These are phyloP conservation scores for Drosophila birchii DNA, from an alignment of 2,888 invertebrate genomes.

Conservation along the genomic window DNA sequence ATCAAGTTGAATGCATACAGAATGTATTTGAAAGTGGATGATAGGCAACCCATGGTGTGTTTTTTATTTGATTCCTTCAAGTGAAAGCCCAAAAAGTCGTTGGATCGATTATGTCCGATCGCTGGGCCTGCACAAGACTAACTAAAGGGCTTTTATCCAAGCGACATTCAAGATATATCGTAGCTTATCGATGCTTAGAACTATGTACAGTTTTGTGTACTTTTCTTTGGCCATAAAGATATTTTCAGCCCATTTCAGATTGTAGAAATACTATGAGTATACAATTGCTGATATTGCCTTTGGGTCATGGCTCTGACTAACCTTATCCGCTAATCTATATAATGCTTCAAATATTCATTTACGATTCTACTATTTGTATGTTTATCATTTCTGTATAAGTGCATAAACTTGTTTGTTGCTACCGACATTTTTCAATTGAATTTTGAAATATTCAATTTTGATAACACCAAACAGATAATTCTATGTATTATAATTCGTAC, in stretches of 20 bases:
- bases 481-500: neutral
- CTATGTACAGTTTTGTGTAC: conserved; percentile 2
- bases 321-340: conserved; percentile 1
- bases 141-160: conserved; percentile 8
- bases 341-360: neutral
- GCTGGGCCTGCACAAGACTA: neutral
- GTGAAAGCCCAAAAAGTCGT: no score
- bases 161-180: neutral
- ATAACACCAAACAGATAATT: neutral
- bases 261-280: no score
- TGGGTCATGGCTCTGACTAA: conserved; percentile 2
- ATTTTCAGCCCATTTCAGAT: conserved; percentile 2
- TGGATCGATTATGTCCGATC: neutral
- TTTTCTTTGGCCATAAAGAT: conserved; percentile 7
- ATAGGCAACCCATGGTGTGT: conserved; percentile 80
- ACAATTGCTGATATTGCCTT: neutral
- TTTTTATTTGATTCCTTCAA: no score
- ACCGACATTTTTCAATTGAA: neutral
- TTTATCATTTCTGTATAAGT: neutral
- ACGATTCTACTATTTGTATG: neutral
- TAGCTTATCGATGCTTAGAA: conserved; percentile 2
- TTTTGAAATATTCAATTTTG: neutral
- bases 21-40: conserved; percentile 79
- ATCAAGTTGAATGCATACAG: conserved; percentile 80
- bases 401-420: conserved; percentile 1